Base-by-base conservation (phyloP, 2,888 invertebrate genomes). In the Uloborus plumipes region DNA sequence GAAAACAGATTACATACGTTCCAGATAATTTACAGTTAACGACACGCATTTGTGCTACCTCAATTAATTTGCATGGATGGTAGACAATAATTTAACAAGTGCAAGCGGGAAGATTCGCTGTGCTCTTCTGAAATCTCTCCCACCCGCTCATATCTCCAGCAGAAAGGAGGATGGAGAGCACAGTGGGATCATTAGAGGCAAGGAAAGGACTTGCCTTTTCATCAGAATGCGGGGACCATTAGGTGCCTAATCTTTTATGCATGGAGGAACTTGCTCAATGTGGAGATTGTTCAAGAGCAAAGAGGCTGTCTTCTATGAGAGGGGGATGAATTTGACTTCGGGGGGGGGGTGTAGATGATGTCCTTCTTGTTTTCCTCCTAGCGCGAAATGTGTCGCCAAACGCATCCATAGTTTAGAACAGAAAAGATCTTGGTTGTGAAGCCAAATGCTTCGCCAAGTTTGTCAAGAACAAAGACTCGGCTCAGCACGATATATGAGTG, bases 1-100 rank as follows among this genome's bases (percentile, higher is more conserved):
- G 80, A 67, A 80, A 80, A 80, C 80, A 80, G 73, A 80, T 80
- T 80, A 80, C 80, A 80, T 80, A 80, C 80, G 80, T 80, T 80
- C 69, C 80, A 69, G 80, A 64, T 74, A 73, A 80, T 80, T 80
- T 80, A 80, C 80, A 80, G 80, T 80, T 74, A 80, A 80, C 80
- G 80, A 80, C 80, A 80, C 69, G 80, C 80, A 80, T 80, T 80
- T 80, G 69, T 67, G 80, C 80, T 80, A 74, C 73, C 80, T 80
- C 80, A 73, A 80, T 80, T 80, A 73, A 80, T 80, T 74, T 80
- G 80, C 73, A 74, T 74, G 80, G 80, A 73, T 51, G 74, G 62
- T 67, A 74, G 72, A 74, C 74, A 74, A 74, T 74, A 67, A 80
- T 74, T 74, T 74, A 69, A 74, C 73, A 73, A 74, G 69, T 80